A percentile compares a stretch with the other conserved stretches of the same genome.
These are phyloP conservation scores for Mellivora capensis DNA, from an alignment of 2,113 vertebrate genomes.

Conservation along the genomic window DNA sequence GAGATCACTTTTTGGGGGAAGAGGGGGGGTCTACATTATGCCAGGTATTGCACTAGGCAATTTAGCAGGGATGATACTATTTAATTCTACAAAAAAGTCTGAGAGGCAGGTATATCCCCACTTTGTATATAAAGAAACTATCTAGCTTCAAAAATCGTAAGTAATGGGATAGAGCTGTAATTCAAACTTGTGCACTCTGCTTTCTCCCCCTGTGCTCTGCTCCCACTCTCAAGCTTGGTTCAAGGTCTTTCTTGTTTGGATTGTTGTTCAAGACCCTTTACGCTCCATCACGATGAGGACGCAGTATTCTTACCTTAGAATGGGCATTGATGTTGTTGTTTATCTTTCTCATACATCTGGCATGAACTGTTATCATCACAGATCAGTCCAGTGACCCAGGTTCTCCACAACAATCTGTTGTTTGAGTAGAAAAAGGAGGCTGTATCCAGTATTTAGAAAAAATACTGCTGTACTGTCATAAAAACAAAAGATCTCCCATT, in stretches of 20 bases:
- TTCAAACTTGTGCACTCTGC: neutral
- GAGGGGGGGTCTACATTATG: neutral
- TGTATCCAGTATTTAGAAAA: neutral
- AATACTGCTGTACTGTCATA: neutral
- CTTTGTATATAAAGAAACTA: neutral
- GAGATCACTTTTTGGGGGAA: neutral
- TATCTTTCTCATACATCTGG: neutral
- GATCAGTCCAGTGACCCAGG: neutral
- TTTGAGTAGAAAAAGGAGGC: neutral
- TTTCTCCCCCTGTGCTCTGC: neutral
- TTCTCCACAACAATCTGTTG: neutral
- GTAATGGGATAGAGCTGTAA: neutral
- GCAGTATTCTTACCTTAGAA: neutral
- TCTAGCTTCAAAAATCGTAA: neutral
- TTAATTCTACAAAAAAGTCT: neutral
- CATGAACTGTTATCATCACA: neutral
- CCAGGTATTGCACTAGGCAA: neutral
- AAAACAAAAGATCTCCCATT: neutral
- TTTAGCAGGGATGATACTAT: neutral
- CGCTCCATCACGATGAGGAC: neutral
- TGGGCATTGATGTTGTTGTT: neutral
- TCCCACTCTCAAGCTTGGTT: neutral
- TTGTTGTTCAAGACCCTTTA: neutral
- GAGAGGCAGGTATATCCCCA: neutral
- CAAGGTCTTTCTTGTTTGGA: neutral